These are phyloP conservation scores for Mormoops blainvillei DNA, from an alignment of 2,113 vertebrate species.

Conservation along the genomic window DNA sequence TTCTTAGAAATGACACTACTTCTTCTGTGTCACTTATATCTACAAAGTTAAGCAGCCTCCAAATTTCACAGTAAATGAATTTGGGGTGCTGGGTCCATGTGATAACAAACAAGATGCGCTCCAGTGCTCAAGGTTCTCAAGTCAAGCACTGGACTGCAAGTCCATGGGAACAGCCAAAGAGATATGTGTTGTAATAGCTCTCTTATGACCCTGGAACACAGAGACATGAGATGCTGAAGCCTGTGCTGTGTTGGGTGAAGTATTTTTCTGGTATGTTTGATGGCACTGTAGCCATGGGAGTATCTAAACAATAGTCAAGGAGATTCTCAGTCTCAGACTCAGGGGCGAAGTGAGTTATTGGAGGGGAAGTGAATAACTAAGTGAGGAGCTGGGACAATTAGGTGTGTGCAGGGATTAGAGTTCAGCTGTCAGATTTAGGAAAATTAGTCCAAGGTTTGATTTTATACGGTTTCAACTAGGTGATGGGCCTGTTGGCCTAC, in stretches of 20 bases:
- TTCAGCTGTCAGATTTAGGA: background rate
- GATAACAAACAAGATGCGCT: background rate
- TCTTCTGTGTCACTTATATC: background rate
- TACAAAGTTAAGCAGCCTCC: background rate
- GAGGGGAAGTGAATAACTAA: background rate
- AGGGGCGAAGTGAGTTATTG: background rate
- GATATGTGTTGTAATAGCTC: rapidly evolving
- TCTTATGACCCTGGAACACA: background rate
- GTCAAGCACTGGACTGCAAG: background rate
- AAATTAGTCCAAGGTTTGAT: background rate
- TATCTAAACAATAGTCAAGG: background rate
- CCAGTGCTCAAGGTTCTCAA: background rate
- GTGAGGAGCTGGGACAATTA: background rate
- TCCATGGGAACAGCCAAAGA: background rate
- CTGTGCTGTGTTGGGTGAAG: background rate
- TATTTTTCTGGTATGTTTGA: background rate
- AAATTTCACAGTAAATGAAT: background rate
- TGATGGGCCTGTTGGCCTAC: background rate
- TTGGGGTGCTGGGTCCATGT: background rate
- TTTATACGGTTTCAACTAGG: background rate
- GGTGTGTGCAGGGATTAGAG: background rate
- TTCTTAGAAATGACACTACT: background rate
- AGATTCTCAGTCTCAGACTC: background rate
- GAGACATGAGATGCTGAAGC: background rate
- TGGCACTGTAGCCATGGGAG: background rate